A percentile compares a stretch with the other conserved stretches of the same genome.
These are phyloP conservation scores for Phortica variegata DNA, from an alignment of 1,140 invertebrate genomes.

Conservation along the genomic window DNA sequence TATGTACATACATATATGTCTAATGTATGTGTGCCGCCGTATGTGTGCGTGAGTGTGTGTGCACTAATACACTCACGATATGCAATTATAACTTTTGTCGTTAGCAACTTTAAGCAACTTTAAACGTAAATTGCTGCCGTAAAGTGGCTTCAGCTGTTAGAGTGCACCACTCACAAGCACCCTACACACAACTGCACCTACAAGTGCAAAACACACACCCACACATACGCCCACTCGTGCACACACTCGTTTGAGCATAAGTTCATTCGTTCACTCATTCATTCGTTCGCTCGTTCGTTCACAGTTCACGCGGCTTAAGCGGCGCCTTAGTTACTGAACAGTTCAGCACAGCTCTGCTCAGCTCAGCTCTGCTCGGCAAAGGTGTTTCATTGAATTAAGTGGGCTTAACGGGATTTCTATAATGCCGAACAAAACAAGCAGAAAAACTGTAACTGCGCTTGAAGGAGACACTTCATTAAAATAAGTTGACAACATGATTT, in stretches of 20 bases:
- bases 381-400: slow-evolving; percentile 55
- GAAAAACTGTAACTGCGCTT: no score
- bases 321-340: no score
- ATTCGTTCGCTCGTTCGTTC: slow-evolving; percentile 15
- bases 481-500: no score
- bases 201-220: slow-evolving; percentile 4
- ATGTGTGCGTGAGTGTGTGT: slow-evolving; percentile 15
- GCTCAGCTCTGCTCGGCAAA: slow-evolving; percentile 34
- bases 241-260: no score
- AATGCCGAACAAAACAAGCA: slow-evolving; percentile 23
- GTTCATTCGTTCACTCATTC: no score
- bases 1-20: slow-evolving; percentile 16
- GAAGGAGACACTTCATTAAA: no score
- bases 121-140: slow-evolving; percentile 55
- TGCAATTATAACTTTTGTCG: slow-evolving; percentile 57
- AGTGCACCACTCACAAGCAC: slow-evolving; percentile 40
- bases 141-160: slow-evolving; percentile 50
- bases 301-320: slow-evolving; percentile 46
- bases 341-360: no score
- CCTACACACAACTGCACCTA: neutral
- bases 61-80: slow-evolving; percentile 34
- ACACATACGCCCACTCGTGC: slow-evolving; percentile 7
- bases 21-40: slow-evolving; percentile 1
- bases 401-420: slow-evolving; percentile 54
- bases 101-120: slow-evolving; percentile 56